A percentile compares a stretch with the other conserved stretches of the same genome.
These are phyloP conservation scores for Halcyon leucocephala DNA, from an alignment of 2,797 vertebrate genomes.

Conservation along the genomic window DNA sequence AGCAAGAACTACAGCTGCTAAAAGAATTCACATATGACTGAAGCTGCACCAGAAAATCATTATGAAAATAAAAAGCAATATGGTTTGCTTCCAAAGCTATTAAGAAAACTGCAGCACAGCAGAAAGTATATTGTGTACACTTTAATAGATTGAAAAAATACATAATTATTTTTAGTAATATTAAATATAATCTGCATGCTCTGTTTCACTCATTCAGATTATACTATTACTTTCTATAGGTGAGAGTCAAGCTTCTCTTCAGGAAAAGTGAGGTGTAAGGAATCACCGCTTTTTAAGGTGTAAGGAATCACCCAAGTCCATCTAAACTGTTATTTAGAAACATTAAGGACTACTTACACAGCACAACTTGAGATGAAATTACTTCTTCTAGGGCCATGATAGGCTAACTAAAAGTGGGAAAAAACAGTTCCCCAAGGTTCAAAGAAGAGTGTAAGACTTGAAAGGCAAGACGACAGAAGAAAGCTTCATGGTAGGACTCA, in stretches of 20 bases:
- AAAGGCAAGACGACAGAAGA: background rate
- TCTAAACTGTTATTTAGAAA: background rate
- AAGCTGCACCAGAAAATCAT: slow-evolving; percentile 7
- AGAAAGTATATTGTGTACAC: background rate
- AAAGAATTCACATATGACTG: background rate
- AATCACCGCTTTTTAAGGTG: background rate
- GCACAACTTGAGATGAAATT: background rate
- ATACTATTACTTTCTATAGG: background rate
- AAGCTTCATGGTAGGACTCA: background rate
- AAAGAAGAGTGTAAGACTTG: background rate
- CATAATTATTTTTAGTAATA: background rate
- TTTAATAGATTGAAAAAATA: background rate
- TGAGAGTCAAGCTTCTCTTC: background rate
- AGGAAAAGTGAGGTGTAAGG: background rate
- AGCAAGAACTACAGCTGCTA: background rate
- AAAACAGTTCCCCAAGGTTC: background rate
- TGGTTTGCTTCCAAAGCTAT: background rate
- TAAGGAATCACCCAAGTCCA: background rate
- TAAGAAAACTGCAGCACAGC: background rate
- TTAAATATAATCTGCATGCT: background rate
- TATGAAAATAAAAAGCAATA: background rate
- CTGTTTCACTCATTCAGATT: background rate
- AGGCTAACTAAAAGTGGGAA: background rate
- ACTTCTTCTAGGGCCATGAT: background rate
- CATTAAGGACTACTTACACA: background rate